Evolutionary conservation across 1,140 invertebrate genomes (phyloP), one percentile per base, ranked within the genome.

Genomic region (Tetragonula clypearis): DNA sequence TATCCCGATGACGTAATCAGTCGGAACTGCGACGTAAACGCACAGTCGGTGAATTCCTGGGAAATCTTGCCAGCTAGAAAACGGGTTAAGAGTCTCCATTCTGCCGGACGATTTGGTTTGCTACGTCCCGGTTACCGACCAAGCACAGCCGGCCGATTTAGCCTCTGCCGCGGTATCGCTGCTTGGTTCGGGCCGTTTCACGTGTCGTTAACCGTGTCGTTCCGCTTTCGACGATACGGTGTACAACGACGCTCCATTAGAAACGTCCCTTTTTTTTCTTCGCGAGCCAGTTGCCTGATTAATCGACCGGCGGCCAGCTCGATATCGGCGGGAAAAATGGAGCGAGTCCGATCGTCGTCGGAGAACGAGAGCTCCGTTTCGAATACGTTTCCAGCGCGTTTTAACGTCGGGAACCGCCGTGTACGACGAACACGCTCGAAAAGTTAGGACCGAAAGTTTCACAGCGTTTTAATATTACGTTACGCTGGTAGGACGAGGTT

Each of bases 141-240:
- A 6, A 41, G 62, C 71, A 30, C 81, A 62, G 35, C 35, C 35
- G 65, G 56, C 69, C 76, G 75, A 84, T 84, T 84, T 79, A 62
- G 41, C 56, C 56, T 35, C 8, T 15, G 26, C 6, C 56, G n/a
- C 72, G 62, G 56, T 71, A 71, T 84, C 82, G 76, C 62, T 79
- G 65, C 56, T 49, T 41, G 41, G 41, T 21, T 35, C 75, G 68
- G 41, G 41, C 58, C 58, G 76, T 79, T 84, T 84, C 76, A 84
- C 82, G 82, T 84, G 68, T 84, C 82, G 82, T 84, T 84, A 79
- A 78, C 56, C 66, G 49, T 79, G 82, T n/a, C n/a, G n/a, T 60
- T 26, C 82, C 56, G 82, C 35, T 84, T 84, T 84, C 82, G 82
- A 79, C 41, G 73, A 58, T 30, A 79, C 41, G n/a, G 23, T 19